Percentiles rank a stretch among this genome's conserved stretches.
Evolutionary conservation across 2,888 invertebrate genomes (phyloP).

Genomic region (Meandrusa payeni): DNA sequence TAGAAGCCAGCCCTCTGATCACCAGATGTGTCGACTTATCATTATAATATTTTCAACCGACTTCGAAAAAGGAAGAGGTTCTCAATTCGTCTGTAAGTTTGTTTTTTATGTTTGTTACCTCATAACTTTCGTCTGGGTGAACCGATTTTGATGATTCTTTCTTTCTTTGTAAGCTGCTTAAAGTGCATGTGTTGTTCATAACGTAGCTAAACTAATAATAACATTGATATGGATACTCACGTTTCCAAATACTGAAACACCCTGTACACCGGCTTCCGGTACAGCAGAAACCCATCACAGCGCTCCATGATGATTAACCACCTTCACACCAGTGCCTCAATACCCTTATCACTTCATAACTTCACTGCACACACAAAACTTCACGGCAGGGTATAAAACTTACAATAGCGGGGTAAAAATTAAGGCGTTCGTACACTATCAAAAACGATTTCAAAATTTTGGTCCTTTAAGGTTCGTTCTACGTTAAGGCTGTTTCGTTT

Average conservation of each 20-base stretch:
- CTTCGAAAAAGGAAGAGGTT: no score
- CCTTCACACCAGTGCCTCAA: constrained; percentile 18
- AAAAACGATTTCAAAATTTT: constrained; percentile 60
- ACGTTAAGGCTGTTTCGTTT: constrained; percentile 58
- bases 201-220: no score
- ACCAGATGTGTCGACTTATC: no score
- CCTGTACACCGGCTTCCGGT: constrained; percentile 89
- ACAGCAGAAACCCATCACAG: constrained; percentile 89
- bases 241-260: constrained; percentile 92
- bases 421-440: constrained; percentile 62
- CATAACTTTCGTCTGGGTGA: no score
- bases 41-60: no score
- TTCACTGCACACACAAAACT: constrained; percentile 33
- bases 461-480: constrained; percentile 71
- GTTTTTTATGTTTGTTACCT: no score
- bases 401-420: constrained; percentile 47
- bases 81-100: no score
- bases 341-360: constrained; percentile 36
- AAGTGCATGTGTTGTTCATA: no score
- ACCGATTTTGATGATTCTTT: no score
- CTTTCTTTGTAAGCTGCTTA: no score
- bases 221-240: constrained; percentile 78
- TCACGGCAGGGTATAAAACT: constrained; percentile 16
- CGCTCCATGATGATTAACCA: constrained; percentile 83
- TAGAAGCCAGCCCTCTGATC: no score